Conservation (phyloP, 2,797 vertebrate species). For the Catharus ustulatus region DNA sequence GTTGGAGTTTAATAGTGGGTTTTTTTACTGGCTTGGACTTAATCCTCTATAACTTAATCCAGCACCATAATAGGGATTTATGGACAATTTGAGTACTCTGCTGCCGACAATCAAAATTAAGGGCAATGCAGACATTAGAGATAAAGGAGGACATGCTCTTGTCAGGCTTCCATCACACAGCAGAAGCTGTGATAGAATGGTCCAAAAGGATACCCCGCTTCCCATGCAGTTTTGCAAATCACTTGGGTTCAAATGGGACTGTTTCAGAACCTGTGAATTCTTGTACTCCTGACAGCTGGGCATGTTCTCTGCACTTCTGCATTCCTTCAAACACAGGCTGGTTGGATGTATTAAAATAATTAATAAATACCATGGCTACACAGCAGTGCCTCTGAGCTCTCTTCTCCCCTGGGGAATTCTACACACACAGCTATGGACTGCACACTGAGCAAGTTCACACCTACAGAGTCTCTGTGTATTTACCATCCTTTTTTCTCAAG, state of each 20-base stretch:
- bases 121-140: neutral
- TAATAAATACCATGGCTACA: neutral
- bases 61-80: neutral
- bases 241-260: neutral
- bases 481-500: rapidly evolving
- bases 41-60: neutral
- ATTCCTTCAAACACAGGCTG: neutral
- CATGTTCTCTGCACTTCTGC: neutral
- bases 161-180: neutral
- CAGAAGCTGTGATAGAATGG: neutral
- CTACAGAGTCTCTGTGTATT: neutral
- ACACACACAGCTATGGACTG: neutral
- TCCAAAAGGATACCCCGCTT: neutral
- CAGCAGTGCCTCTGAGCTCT: neutral
- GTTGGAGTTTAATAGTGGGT: neutral
- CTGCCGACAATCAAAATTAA: neutral
- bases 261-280: neutral
- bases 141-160: neutral
- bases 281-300: neutral
- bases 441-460: neutral
- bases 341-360: neutral
- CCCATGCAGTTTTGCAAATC: neutral
- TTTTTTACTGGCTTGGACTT: neutral
- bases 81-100: neutral
- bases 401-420: neutral